Evolutionary conservation across 2,113 vertebrate species (phyloP).

Genomic region (Pterocles burchelli): DNA sequence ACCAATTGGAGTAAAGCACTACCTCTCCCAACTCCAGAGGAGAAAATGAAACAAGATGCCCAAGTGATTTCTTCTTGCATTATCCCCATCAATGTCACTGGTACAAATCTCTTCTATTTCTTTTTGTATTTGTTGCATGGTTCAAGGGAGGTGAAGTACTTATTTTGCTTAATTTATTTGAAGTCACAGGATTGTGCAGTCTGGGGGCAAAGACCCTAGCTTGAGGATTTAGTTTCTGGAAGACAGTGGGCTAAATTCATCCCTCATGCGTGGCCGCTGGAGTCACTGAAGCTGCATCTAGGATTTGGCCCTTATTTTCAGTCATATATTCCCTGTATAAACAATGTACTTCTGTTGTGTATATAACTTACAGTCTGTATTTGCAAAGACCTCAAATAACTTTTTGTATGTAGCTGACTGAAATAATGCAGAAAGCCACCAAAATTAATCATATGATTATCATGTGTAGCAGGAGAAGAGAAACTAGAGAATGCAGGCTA

Average conservation of each 20-base stretch:
- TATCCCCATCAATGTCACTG: constrained; percentile 98
- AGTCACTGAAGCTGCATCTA: not conserved
- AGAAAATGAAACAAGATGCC: constrained; percentile 95
- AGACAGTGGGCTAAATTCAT: constrained; percentile 49
- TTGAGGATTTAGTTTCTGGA: constrained; percentile 23
- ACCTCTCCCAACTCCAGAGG: constrained; percentile 96
- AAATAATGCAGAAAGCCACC: constrained; percentile 74
- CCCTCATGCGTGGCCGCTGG: not conserved
- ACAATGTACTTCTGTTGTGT: constrained; percentile 63
- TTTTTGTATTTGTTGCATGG: constrained; percentile 61
- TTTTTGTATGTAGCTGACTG: constrained; percentile 74
- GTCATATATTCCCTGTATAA: constrained; percentile 37
- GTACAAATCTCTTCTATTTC: constrained; percentile 80
- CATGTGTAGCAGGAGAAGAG: constrained; percentile 61
- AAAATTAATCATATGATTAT: constrained; percentile 80
- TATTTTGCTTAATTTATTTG: constrained; percentile 56
- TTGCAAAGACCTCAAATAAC: constrained; percentile 61
- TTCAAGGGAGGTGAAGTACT: constrained; percentile 60
- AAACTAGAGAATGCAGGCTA: constrained; percentile 61
- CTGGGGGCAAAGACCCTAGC: constrained; percentile 18
- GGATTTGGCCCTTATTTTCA: constrained; percentile 33
- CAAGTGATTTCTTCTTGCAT: constrained; percentile 94
- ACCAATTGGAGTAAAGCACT: constrained; percentile 97
- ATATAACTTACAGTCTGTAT: constrained; percentile 65
- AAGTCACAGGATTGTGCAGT: constrained; percentile 1